Base-by-base conservation (phyloP, 2,888 invertebrate species). In the Phytoseiulus persimilis region DNA sequence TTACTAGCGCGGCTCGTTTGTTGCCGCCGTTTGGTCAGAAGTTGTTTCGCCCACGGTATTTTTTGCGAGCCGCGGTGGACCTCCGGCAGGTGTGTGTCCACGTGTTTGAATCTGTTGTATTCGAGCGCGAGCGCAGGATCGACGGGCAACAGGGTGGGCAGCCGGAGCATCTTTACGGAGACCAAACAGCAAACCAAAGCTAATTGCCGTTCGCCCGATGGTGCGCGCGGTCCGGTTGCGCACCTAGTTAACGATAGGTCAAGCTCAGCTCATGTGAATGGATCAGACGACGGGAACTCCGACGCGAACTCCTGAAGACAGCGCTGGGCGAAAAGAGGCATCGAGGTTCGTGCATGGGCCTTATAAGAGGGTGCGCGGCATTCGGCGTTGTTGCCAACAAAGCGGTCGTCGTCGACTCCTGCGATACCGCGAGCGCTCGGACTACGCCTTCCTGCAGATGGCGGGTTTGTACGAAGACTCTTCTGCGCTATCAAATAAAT, bases 401-500 rank as follows among this genome's bases (percentile, higher is more conserved):
- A 28, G 39, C 39, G 39, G 9, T 39, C 39, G 39, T 9, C 39
- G 39, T 9, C 39, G 39, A 39, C 5, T 39, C 9, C 9, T 65
- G 28, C 65, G 65, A 65, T 65, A 65, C 28, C 39, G 39, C 39
- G 39, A 39, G 5, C 39, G 39, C 5, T 39, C 39, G 39, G 3
- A 39, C 39, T 39, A 39, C 5, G 39, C 39, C 39, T 39, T 39
- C 39, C 65, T 65, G 65, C 65, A 14, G 65, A 28, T 65, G 65
- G 65, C 65, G 65, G 65, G 65, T 23, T 3, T 65, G 65, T 65
- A 28, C 11, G 11, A 11, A 6, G 65, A 65, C 65, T 3, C 65
- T 65, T 3, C 9, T 65, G 18, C 39, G 39, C 65, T 65, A 87
- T 87, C 39, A 87, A 87, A 87, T 87, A 33, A 87, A 87, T 87